Base-by-base conservation (phyloP, 2,113 vertebrate species). In the Sebastes schlegelii region DNA sequence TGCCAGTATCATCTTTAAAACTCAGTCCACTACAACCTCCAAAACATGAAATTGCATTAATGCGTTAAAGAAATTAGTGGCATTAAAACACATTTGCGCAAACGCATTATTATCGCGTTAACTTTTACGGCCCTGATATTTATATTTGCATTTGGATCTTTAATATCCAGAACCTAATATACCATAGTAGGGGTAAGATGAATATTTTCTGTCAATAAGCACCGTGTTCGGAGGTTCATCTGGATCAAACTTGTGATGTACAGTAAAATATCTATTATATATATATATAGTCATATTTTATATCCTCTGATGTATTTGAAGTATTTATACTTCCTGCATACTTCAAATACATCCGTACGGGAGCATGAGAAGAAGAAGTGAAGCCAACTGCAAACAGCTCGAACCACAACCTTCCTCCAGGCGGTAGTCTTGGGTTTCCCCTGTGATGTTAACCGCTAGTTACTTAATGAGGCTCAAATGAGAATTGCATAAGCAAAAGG, bases 381-480 rank as follows among this genome's bases (percentile, higher is more conserved):
- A 80, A 52, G 6, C 42, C 49, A 64, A 72, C 57, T 77, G 11
- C 45, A 68, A 63, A 79, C 16, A 80, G 45, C 51, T 73, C 21
- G 21, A 61, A 16, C 58, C 19, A 13, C 64, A 64, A 83, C 79
- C 74, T 83, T 84, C 51, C n/a, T 82, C 23, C 21, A 66, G 46
- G 57, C 54, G 0, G 4, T 58, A n/a, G 71, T 80, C 62, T 49
- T 49, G 19, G 54, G 14, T 81, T 85, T 82, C 67, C 62, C 12
- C 51, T 72, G 74, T 74, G 74, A 83, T 74, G 23, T 51, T 80
- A 69, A 80, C 66, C 54, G 49, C 52, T 21, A 67, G 51, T 65
- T 79, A 52, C 72, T 77, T 80, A 68, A 84, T 85, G 58, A 81
- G 76, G 68, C 67, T 80, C n/a, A 57, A 83, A 82, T 75, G 52